Percentiles rank a stretch among this genome's conserved stretches.
phyloP scores from a whole-genome alignment of 1,140 invertebrate species.

The Drosophila orena region DNA sequence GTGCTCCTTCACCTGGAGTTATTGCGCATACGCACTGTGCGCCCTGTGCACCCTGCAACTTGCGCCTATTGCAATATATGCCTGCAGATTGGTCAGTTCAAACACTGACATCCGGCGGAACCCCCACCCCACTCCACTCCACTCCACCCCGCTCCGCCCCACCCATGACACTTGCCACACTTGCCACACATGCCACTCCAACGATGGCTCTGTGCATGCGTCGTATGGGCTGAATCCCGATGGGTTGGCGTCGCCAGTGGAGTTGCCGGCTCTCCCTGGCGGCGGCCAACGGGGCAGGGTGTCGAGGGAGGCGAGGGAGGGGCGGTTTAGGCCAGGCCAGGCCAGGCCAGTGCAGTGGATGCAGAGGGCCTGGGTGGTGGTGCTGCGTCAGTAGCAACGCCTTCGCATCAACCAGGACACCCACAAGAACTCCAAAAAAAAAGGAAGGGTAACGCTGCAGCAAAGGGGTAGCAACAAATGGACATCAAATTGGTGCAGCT shows the following conservation, averaged over 20 bases:
- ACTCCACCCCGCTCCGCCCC: too few relatives aligned
- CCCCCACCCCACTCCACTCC: neutral
- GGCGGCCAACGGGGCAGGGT: too few relatives aligned
- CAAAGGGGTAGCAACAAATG: neutral
- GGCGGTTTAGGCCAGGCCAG: constrained; percentile 14
- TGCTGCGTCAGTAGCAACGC: constrained; percentile 11
- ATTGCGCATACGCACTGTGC: constrained; percentile 80
- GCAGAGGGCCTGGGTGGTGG: neutral
- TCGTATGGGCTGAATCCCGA: constrained; percentile 25
- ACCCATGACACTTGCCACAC: neutral
- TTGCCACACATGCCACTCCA: constrained; percentile 22
- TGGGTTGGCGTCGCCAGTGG: constrained; percentile 20
- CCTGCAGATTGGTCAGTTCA: constrained; percentile 75
- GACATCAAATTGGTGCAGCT: neutral
- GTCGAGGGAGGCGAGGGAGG: too few relatives aligned
- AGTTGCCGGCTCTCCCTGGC: neutral
- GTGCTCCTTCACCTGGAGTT: constrained; percentile 31
- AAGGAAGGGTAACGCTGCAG: neutral
- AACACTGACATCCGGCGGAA: constrained; percentile 28
- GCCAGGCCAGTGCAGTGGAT: constrained; percentile 24
- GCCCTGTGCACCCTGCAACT: constrained; percentile 38
- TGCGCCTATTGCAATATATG: constrained; percentile 77
- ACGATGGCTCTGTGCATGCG: constrained; percentile 46
- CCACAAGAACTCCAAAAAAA: constrained; percentile 17
- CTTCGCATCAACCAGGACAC: constrained; percentile 41